Percentiles rank a stretch among this genome's conserved stretches.
phyloP scores from a whole-genome alignment of 2,113 vertebrate genomes.

The Stigmatopora argus region DNA sequence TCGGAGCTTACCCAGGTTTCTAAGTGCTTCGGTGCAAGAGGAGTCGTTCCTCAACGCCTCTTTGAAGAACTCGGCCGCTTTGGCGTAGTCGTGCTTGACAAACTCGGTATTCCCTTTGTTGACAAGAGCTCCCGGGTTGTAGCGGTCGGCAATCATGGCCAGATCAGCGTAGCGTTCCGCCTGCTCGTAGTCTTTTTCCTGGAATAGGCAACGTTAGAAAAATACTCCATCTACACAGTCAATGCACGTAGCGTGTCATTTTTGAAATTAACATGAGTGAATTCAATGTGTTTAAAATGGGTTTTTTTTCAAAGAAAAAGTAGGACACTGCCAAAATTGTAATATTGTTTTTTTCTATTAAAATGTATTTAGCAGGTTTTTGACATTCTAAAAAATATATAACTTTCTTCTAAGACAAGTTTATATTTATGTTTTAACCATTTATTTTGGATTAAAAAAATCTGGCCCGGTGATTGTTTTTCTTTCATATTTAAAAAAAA shows the following conservation, averaged over 20 bases:
- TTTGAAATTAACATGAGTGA: no score
- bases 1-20: constrained; percentile 83
- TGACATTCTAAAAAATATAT: no score
- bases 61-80: constrained; percentile 92
- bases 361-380: no score
- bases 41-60: constrained; percentile 95
- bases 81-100: constrained; percentile 83
- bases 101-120: constrained; percentile 96
- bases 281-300: no score
- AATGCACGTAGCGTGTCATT: not conserved
- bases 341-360: no score
- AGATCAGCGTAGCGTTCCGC: constrained; percentile 89
- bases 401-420: no score
- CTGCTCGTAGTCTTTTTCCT: constrained; percentile 90
- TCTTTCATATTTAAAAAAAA: no score
- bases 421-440: no score
- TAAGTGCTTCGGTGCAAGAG: constrained; percentile 92
- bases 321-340: no score
- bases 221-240: not conserved
- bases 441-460: no score
- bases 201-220: not conserved
- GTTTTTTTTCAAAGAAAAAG: no score
- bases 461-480: no score
- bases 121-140: constrained; percentile 89
- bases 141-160: constrained; percentile 88